These are phyloP conservation scores for Limnothrissa miodon DNA, from an alignment of 2,113 vertebrate genomes.

Conservation along the genomic window DNA sequence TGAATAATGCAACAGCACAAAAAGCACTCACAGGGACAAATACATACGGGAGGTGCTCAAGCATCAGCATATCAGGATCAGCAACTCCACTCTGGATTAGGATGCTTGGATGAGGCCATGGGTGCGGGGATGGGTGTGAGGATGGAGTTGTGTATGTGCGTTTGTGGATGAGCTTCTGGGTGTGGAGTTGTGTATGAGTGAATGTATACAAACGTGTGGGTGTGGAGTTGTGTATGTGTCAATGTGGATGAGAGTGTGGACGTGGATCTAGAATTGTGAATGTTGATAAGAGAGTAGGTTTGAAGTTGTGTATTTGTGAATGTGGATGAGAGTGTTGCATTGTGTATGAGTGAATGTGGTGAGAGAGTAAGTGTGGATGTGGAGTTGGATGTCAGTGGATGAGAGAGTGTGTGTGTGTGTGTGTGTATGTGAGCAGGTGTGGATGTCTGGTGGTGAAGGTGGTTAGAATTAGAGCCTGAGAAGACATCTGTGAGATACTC, in stretches of 20 bases:
- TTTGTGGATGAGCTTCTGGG: neutral
- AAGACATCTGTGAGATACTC: conserved; percentile 51
- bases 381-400: too few species aligned
- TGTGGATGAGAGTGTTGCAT: too few species aligned
- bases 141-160: conserved; percentile 25
- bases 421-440: too few species aligned
- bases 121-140: conserved; percentile 2
- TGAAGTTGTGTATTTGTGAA: too few species aligned
- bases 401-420: too few species aligned
- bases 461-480: conserved; percentile 53
- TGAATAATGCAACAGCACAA: conserved; percentile 52
- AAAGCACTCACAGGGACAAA: conserved; percentile 44
- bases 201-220: too few species aligned
- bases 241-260: neutral
- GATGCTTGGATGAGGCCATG: too few species aligned
- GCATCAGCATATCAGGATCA: neutral
- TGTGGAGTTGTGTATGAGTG: conserved; percentile 2
- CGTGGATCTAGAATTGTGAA: too few species aligned
- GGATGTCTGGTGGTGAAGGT: conserved; percentile 2
- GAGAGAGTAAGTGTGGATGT: too few species aligned
- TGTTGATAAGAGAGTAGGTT: too few species aligned
- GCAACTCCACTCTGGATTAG: neutral
- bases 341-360: too few species aligned
- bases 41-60: conserved; percentile 27
- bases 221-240: conserved; percentile 24